phyloP scores from a whole-genome alignment of 1,140 invertebrate genomes.

The Drosophila rufa region DNA sequence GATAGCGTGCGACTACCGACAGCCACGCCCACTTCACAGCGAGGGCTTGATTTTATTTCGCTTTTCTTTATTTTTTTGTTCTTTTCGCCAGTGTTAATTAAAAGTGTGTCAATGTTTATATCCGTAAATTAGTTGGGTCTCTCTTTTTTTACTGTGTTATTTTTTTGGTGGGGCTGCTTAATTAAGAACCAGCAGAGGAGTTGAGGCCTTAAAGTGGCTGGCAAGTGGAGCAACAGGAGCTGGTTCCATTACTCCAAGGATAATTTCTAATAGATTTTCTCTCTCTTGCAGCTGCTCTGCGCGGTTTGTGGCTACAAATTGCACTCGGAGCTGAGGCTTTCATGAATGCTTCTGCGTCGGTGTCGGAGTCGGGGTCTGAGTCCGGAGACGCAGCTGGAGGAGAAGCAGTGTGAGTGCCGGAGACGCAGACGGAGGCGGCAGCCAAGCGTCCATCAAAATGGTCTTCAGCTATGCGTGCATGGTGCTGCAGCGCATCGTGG shows the following conservation, averaged over 20 bases:
- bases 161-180: constrained; percentile 13
- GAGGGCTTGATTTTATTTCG: constrained; percentile 46
- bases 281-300: constrained; percentile 58
- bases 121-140: constrained; percentile 51
- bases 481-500: constrained; percentile 77
- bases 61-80: constrained; percentile 16
- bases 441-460: constrained; percentile 59
- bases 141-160: neutral
- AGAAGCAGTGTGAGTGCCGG: constrained; percentile 14
- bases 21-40: constrained; percentile 43
- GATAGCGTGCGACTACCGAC: constrained; percentile 57
- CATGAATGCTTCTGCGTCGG: constrained; percentile 62
- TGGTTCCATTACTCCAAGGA: neutral
- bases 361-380: constrained; percentile 46
- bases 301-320: constrained; percentile 68
- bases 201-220: constrained; percentile 39
- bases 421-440: constrained; percentile 17
- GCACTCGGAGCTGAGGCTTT: constrained; percentile 66
- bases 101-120: constrained; percentile 84
- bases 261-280: constrained; percentile 60
- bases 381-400: constrained; percentile 36
- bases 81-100: constrained; percentile 65
- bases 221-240: constrained; percentile 35
- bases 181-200: constrained; percentile 41
- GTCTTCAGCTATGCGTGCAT: constrained; percentile 83